phyloP scores from a whole-genome alignment of 2,888 invertebrate genomes.

The Diaphora mendica region DNA sequence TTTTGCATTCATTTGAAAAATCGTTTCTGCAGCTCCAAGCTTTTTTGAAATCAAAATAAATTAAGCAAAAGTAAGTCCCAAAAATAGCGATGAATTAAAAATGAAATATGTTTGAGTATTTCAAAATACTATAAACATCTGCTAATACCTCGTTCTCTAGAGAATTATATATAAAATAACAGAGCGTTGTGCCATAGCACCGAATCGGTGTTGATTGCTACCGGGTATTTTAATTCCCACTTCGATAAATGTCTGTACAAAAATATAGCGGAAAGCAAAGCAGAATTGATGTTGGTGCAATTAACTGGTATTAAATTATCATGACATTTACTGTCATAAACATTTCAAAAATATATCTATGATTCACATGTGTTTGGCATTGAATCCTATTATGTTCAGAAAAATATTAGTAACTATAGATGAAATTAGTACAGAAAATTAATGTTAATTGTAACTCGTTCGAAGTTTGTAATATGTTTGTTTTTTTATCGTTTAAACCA shows the following conservation, averaged over 20 bases:
- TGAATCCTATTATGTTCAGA: neutral
- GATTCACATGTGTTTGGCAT: conserved; percentile 4
- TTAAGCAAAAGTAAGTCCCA: neutral
- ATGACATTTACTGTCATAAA: conserved; percentile 9
- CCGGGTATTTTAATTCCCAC: conserved; percentile 42
- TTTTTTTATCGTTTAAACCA: neutral
- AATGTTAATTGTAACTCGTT: neutral
- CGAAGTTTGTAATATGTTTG: neutral
- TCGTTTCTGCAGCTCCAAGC: too few relatives aligned
- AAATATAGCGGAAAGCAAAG: conserved; percentile 24
- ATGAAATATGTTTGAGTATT: neutral
- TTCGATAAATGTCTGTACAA: conserved; percentile 33
- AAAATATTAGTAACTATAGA: neutral
- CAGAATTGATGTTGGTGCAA: conserved; percentile 20
- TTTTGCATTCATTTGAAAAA: too few relatives aligned
- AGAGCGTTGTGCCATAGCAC: conserved; percentile 33
- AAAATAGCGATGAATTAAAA: neutral
- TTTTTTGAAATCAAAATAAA: too few relatives aligned
- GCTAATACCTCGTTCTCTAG: conserved; percentile 38
- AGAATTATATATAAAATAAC: conserved; percentile 38
- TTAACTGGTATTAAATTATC: conserved; percentile 17
- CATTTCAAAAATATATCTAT: conserved; percentile 1
- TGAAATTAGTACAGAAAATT: neutral
- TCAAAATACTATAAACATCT: conserved; percentile 10
- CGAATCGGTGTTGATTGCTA: conserved; percentile 50